Percentiles rank a stretch among this genome's conserved stretches.
phyloP scores from a whole-genome alignment of 2,888 invertebrate species.

The Biston betularia region DNA sequence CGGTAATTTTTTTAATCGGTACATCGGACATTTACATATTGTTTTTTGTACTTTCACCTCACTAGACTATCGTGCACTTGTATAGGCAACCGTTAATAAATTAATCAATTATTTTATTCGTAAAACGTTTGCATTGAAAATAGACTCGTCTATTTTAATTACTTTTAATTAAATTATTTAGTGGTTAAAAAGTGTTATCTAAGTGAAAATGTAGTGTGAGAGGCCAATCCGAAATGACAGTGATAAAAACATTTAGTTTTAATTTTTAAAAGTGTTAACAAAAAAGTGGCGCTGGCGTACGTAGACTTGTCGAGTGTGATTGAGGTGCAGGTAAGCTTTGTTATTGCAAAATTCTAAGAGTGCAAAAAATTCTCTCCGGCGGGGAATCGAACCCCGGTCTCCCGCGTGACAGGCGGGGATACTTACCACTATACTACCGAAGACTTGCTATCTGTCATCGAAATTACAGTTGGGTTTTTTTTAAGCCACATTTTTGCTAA shows the following conservation, averaged over 20 bases:
- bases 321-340: conserved; percentile 89
- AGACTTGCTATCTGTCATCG: conserved; percentile 42
- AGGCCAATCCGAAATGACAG: conserved; percentile 15
- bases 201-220: conserved; percentile 26
- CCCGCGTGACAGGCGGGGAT: conserved; percentile 87
- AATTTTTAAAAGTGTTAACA: conserved; percentile 54
- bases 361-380: conserved; percentile 73
- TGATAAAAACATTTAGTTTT: conserved; percentile 44
- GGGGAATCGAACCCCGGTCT: conserved; percentile 87
- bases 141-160: conserved; percentile 18
- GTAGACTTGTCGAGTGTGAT: conserved; percentile 91
- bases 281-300: conserved; percentile 89
- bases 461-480: conserved; percentile 22
- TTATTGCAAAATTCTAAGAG: conserved; percentile 7
- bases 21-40: conserved; percentile 71
- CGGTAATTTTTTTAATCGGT: conserved; percentile 70
- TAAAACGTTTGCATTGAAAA: conserved; percentile 34
- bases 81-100: conserved; percentile 37
- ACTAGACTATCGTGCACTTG: conserved; percentile 49
- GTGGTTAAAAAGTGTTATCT: conserved; percentile 10
- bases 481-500: neutral
- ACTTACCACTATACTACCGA: conserved; percentile 87
- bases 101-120: conserved; percentile 40
- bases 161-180: conserved; percentile 10
- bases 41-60: conserved; percentile 72